Evolutionary conservation across 2,797 vertebrate genomes (phyloP).

Genomic region (Argyrosomus regius): DNA sequence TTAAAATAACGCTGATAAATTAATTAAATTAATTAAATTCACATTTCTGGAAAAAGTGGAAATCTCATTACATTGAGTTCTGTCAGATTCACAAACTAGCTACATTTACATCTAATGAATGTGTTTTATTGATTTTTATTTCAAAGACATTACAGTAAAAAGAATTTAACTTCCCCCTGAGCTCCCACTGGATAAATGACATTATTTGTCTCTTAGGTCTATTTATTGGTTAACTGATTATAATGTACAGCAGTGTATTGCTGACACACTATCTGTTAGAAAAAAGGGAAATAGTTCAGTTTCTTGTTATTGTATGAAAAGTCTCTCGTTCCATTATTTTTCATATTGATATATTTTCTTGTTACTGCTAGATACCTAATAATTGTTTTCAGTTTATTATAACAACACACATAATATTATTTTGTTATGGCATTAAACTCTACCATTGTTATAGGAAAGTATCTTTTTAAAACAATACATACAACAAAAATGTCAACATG

Average conservation of each 20-base stretch:
- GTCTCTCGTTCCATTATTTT: background rate
- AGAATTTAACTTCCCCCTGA: background rate
- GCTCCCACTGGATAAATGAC: background rate
- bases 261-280: background rate
- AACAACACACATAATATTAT: background rate
- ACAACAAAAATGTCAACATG: background rate
- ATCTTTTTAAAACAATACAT: no score
- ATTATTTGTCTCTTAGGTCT: background rate
- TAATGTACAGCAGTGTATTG: background rate
- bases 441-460: background rate
- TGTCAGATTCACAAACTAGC: conserved; percentile 1
- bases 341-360: background rate
- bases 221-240: background rate
- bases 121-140: background rate
- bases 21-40: background rate
- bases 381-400: background rate
- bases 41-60: background rate
- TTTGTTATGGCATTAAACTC: background rate
- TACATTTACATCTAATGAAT: conserved; percentile 1
- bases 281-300: background rate
- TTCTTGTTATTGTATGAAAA: background rate
- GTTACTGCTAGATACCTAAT: background rate
- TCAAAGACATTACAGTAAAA: background rate
- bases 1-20: background rate
- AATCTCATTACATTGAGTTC: background rate